Evolutionary conservation across 2,113 vertebrate genomes (phyloP).

Genomic region (Nothocercus julius): DNA sequence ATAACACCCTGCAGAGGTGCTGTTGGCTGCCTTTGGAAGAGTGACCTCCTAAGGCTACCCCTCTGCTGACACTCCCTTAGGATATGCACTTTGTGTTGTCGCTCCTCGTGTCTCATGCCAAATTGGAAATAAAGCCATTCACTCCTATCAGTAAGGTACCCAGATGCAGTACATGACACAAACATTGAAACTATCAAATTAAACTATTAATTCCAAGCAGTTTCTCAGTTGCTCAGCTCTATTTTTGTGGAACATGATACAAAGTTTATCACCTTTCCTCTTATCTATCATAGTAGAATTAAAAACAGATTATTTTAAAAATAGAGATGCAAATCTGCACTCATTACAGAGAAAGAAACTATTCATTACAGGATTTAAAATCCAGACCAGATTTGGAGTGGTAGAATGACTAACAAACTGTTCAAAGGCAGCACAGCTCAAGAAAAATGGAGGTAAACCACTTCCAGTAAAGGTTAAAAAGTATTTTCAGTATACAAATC

Average conservation of each 20-base stretch:
- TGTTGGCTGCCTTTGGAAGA: background rate
- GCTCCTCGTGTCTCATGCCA: background rate
- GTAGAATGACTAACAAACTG: background rate
- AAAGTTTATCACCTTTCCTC: background rate
- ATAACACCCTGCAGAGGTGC: background rate
- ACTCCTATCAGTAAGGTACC: background rate
- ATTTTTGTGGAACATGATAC: accelerated
- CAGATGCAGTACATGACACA: background rate
- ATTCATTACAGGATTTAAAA: background rate
- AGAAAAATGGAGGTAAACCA: background rate
- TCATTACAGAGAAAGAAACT: background rate
- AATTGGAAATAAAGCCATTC: background rate
- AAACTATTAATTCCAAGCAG: background rate
- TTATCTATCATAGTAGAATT: background rate
- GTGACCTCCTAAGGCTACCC: background rate
- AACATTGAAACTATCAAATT: background rate
- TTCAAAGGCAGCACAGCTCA: background rate
- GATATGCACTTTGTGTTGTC: background rate
- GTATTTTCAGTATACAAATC: background rate
- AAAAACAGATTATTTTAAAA: background rate
- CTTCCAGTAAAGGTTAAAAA: background rate
- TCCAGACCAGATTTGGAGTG: background rate
- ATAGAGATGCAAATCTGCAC: background rate
- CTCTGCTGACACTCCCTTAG: background rate
- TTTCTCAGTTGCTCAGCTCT: accelerated